Base-by-base conservation (phyloP, 1,140 invertebrate genomes). In the Calephelis virginiensis region DNA sequence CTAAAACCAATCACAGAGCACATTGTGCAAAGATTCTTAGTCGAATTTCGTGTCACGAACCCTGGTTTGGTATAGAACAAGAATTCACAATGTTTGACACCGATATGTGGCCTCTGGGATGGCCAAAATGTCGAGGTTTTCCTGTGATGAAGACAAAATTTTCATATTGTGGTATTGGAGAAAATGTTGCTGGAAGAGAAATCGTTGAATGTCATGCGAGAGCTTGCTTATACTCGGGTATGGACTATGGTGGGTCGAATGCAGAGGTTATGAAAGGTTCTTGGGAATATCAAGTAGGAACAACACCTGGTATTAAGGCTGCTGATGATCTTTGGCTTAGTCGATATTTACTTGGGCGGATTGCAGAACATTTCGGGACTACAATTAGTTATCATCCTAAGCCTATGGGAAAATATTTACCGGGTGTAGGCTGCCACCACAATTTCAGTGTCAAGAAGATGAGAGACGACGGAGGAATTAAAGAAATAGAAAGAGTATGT, bases 231-330 rank as follows among this genome's bases (percentile, higher is more conserved):
- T 99, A 98, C 81, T 95, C 97, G 65, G 98, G 98, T 8, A 94
- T 99, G 67, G 95, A 96, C 66, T 96, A 98, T 72, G 93, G 94
- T 56, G 98, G 98, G 12, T 96, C 95, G 6, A 99, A 99, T 84
- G 98, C 97, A 11, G 98, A 99, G 91, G 98, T 98, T 12, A 98
- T 98, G 97, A 97, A 97, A 45, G 95, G 96, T 38, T 97, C 97
- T 74, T 95, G 94, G 94, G 93, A 94, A 80, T 93, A 89, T 79
- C 93, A 94, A 93, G 94, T 97, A n/a, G 96, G 96, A 12, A 95
- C 96, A 0, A 95, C 94, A 67, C 92, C 94, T 77, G 97, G 97
- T 1, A 97, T 98, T 61, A 92, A 92, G 28, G 96, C 96, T 77
- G 97, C 96, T 11, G 98, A 99, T 78, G 95, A 99, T 79, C 87